Conservation (phyloP, 2,113 vertebrate species). For the Sinocyclocheilus anshuiensis region DNA sequence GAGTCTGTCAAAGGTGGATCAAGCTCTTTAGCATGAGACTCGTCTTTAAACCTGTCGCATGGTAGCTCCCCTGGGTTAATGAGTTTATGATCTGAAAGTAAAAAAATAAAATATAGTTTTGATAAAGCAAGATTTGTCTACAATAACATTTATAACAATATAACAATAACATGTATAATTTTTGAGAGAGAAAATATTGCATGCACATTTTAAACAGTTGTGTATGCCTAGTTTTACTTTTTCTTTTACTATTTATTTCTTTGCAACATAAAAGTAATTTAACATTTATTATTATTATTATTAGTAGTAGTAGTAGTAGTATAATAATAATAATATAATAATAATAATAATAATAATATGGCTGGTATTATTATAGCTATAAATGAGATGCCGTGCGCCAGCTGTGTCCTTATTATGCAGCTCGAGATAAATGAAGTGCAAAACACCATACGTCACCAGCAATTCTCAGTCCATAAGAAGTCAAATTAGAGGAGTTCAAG, state of each 20-base stretch:
- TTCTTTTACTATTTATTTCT: neutral
- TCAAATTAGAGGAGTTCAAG: conserved; percentile 81
- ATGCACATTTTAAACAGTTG: neutral
- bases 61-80: conserved; percentile 74
- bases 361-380: conserved; percentile 50
- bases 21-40: conserved; percentile 74
- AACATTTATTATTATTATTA: conserved; percentile 4
- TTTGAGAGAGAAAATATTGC: neutral
- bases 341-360: conserved; percentile 58
- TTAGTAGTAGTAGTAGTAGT: too few relatives aligned
- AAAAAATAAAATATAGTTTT: conserved; percentile 2
- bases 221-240: neutral
- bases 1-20: conserved; percentile 86
- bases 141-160: neutral
- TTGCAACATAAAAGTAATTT: neutral
- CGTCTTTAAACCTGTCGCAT: conserved; percentile 81
- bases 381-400: conserved; percentile 62
- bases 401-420: conserved; percentile 74
- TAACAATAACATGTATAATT: neutral
- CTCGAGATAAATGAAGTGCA: conserved; percentile 78
- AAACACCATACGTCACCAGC: conserved; percentile 77
- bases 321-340: conserved; percentile 8
- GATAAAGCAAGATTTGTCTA: neutral
- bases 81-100: conserved; percentile 75
- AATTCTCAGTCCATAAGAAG: conserved; percentile 74